Evolutionary conservation across 2,113 vertebrate genomes (phyloP).

Genomic region (Pelecanus crispus): DNA sequence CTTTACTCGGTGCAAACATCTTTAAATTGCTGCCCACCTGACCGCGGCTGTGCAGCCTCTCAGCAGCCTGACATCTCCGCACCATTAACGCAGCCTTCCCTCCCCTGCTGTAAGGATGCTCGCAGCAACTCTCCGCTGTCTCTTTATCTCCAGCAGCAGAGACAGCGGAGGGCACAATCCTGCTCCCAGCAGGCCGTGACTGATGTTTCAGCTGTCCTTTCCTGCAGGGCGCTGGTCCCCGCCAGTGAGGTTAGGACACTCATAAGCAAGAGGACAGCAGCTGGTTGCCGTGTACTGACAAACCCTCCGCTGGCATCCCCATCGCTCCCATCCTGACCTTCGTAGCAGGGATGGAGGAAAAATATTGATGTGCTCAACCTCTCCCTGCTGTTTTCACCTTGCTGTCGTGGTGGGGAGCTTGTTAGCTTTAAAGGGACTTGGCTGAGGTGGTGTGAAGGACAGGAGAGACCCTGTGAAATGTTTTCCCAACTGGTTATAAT

Average conservation of each 20-base stretch:
- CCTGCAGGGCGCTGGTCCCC: not conserved
- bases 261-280: not conserved
- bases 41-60: not conserved
- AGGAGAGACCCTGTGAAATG: not conserved
- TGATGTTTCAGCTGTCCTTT: not conserved
- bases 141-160: not conserved
- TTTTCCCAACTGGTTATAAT: not conserved
- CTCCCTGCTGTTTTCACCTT: not conserved
- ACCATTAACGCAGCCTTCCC: not conserved
- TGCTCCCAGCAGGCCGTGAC: not conserved
- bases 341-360: not conserved
- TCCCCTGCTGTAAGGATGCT: not conserved
- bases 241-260: not conserved
- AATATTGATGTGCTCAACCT: not conserved
- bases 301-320: not conserved
- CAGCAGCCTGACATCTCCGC: not conserved
- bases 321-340: not conserved
- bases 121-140: rapidly evolving
- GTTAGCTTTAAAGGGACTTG: not conserved
- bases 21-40: not conserved
- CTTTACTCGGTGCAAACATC: not conserved
- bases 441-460: not conserved
- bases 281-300: not conserved
- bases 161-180: not conserved
- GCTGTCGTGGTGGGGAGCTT: not conserved